Evolutionary conservation across 2,888 invertebrate genomes (phyloP).

Genomic region (Polyommatus iphigenia): DNA sequence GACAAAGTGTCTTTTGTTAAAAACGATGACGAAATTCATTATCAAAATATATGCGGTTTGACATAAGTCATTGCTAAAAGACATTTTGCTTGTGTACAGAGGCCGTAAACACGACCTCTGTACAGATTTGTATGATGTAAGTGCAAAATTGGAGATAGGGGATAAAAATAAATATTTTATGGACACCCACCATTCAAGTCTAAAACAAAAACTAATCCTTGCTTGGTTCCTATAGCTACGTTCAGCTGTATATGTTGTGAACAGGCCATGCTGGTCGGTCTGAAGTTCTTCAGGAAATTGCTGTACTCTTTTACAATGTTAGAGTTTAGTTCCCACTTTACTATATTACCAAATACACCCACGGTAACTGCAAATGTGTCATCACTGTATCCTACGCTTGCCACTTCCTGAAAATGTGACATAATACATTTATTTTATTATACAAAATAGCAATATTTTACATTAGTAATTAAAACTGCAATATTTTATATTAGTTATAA

Average conservation of each 20-base stretch:
- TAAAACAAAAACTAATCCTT: constrained; percentile 67
- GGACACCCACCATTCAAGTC: constrained; percentile 60
- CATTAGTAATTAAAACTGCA: too few species aligned
- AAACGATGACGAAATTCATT: too few species aligned
- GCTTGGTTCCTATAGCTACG: constrained; percentile 72
- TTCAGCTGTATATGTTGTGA: constrained; percentile 59
- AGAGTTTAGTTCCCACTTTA: constrained; percentile 76
- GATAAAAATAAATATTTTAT: background rate
- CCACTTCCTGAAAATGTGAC: constrained; percentile 56
- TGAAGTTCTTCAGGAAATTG: constrained; percentile 54
- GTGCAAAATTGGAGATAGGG: too few species aligned
- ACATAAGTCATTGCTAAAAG: too few species aligned
- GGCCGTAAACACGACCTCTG: too few species aligned
- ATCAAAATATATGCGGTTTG: too few species aligned
- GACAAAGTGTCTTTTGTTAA: too few species aligned
- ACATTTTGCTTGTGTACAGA: too few species aligned
- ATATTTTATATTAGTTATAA: too few species aligned
- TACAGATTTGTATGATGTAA: too few species aligned
- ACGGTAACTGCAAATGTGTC: constrained; percentile 71
- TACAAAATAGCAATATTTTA: background rate
- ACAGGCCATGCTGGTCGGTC: constrained; percentile 61
- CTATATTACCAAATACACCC: constrained; percentile 67
- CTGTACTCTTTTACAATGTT: constrained; percentile 67
- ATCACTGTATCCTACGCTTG: constrained; percentile 71
- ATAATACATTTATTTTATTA: background rate